phyloP scores from a whole-genome alignment of 2,888 invertebrate genomes.

The Proisotoma minuta region DNA sequence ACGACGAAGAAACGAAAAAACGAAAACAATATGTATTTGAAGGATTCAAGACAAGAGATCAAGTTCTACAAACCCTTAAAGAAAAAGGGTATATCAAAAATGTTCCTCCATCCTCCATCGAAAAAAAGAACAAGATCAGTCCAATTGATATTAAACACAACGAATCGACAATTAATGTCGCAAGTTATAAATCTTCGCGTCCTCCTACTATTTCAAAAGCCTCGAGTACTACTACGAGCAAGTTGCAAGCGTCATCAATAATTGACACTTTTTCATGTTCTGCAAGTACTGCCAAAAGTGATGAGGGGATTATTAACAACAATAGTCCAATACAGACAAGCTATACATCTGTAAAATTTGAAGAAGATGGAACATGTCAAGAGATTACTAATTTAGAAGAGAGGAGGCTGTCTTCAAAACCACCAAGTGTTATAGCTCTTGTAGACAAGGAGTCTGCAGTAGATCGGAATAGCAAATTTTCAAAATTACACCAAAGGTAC shows the following conservation, averaged over 20 bases:
- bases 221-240: no score
- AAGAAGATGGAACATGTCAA: background rate
- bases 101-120: background rate
- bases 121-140: no score
- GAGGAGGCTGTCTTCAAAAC: background rate
- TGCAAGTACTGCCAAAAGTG: background rate
- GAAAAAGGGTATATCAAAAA: background rate
- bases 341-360: background rate
- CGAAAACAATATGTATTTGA: background rate
- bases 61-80: background rate
- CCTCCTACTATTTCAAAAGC: background rate
- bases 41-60: background rate
- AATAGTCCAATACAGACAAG: background rate
- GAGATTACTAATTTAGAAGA: background rate
- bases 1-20: background rate
- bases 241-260: no score
- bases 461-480: conserved; percentile 1
- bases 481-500: background rate
- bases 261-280: background rate
- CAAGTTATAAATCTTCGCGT: background rate
- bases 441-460: background rate
- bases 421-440: background rate
- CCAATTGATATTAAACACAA: background rate
- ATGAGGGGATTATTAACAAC: background rate
- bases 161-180: background rate